Conservation (phyloP, 1,140 invertebrate genomes). For the Temnothorax curvispinosus region DNA sequence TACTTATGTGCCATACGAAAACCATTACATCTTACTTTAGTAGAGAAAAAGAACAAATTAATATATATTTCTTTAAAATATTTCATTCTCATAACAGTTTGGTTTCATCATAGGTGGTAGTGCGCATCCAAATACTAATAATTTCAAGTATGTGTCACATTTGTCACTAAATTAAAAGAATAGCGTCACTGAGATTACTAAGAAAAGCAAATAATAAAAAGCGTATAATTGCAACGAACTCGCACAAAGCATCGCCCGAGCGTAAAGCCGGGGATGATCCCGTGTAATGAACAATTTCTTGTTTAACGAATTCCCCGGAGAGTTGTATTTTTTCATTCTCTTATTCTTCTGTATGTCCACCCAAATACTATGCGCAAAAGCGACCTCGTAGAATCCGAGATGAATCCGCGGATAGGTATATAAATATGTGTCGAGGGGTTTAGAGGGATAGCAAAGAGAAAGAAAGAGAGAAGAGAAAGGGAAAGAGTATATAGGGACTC, state of each 20-base stretch:
- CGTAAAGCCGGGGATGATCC: constrained; percentile 47
- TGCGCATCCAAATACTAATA: not conserved
- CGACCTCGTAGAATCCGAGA: constrained; percentile 53
- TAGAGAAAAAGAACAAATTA: not conserved
- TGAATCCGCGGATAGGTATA: constrained; percentile 71
- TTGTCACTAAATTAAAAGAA: not conserved
- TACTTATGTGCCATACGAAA: not conserved
- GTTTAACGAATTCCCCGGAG: constrained; percentile 47
- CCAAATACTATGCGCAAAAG: constrained; percentile 43
- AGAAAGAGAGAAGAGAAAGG: constrained; percentile 30
- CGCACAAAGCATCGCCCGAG: not conserved
- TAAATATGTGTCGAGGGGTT: constrained; percentile 63
- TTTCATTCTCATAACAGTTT: not conserved
- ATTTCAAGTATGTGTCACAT: constrained; percentile 15
- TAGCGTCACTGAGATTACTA: constrained; percentile 12
- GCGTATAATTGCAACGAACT: constrained; percentile 36
- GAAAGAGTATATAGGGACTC: constrained; percentile 32
- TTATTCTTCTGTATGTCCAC: not conserved
- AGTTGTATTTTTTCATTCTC: constrained; percentile 30
- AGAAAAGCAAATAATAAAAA: constrained; percentile 2
- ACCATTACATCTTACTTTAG: not conserved
- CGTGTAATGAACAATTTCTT: constrained; percentile 56
- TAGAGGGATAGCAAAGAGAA: constrained; percentile 55
- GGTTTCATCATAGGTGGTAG: not conserved
- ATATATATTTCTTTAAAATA: not conserved